Evolutionary conservation across 92 coral and sea anemone genomes (phyloP).

Genomic region (Umimayanthus kanabou): DNA sequence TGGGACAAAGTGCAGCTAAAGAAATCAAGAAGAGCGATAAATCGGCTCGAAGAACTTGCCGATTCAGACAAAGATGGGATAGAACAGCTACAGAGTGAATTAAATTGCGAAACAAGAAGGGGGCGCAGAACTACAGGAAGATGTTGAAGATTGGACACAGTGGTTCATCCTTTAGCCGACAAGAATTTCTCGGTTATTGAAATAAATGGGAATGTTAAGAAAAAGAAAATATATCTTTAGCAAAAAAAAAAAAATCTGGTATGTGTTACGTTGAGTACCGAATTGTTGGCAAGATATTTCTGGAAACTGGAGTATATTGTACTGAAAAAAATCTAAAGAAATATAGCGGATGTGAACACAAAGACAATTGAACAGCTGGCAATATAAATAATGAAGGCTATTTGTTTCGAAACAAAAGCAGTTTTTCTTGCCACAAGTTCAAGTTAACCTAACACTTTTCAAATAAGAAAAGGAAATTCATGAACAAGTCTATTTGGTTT

Average conservation of each 20-base stretch:
- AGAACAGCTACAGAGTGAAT: neutral
- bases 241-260: too few relatives aligned
- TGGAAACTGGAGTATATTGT: neutral
- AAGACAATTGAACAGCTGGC: neutral
- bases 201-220: too few relatives aligned
- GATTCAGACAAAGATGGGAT: neutral
- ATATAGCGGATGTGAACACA: neutral
- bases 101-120: neutral
- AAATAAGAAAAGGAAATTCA: too few relatives aligned
- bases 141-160: neutral
- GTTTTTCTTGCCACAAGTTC: too few relatives aligned
- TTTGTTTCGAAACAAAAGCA: too few relatives aligned
- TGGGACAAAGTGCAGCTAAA: neutral
- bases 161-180: neutral
- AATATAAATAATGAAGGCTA: too few relatives aligned
- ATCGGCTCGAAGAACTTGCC: constrained; percentile 8
- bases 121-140: neutral
- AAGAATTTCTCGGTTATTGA: too few relatives aligned
- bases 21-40: neutral
- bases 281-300: too few relatives aligned
- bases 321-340: neutral
- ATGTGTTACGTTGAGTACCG: too few relatives aligned
- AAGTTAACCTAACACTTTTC: too few relatives aligned
- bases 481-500: too few relatives aligned
- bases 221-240: too few relatives aligned